Conservation (phyloP, 2,113 vertebrate genomes). For the Proterorhinus semilunaris region DNA sequence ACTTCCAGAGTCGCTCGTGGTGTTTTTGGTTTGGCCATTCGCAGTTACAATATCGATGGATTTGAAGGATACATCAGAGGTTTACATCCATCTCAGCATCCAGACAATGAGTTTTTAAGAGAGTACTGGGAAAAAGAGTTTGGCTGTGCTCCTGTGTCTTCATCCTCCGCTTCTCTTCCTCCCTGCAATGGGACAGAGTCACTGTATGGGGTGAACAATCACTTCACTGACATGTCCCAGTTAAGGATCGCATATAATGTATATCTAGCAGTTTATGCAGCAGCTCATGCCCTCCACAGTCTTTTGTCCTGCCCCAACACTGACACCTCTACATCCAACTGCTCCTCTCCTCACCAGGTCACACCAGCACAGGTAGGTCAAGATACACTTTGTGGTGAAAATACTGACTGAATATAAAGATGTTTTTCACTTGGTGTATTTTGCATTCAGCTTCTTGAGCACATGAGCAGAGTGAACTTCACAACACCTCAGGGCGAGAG, state of each 20-base stretch:
- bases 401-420: neutral
- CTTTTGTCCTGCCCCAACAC: conserved; percentile 50
- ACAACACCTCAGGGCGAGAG: conserved; percentile 67
- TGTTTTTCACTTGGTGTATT: neutral
- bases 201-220: conserved; percentile 45
- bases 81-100: conserved; percentile 53
- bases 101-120: conserved; percentile 50
- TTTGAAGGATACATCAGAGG: conserved; percentile 57
- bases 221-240: conserved; percentile 64
- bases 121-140: conserved; percentile 69
- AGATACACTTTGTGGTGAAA: neutral
- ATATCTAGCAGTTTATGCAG: conserved; percentile 71
- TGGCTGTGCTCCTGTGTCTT: conserved; percentile 42
- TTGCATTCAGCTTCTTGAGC: conserved; percentile 63
- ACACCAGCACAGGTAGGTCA: conserved; percentile 48
- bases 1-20: conserved; percentile 54
- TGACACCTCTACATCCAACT: conserved; percentile 34
- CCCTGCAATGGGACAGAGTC: conserved; percentile 67
- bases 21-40: conserved; percentile 71
- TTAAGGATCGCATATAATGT: conserved; percentile 66
- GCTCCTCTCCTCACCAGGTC: conserved; percentile 49
- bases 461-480: conserved; percentile 68
- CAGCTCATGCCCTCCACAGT: conserved; percentile 69
- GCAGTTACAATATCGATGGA: conserved; percentile 64
- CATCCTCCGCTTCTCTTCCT: conserved; percentile 24